phyloP scores from a whole-genome alignment of 2,888 invertebrate genomes.

The Drosophila tanythrix region DNA sequence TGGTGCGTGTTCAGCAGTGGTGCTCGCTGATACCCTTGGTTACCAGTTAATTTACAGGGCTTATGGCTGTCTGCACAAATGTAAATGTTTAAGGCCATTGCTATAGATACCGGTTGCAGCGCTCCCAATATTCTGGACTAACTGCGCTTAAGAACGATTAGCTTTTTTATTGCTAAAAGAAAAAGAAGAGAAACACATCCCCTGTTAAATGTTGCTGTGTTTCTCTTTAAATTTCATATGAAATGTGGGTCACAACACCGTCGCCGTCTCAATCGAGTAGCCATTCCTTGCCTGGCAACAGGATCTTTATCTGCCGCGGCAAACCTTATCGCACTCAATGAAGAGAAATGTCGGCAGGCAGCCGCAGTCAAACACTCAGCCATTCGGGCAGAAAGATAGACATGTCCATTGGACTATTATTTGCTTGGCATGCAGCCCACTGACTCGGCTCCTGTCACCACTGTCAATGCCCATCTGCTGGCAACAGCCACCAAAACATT shows the following conservation, averaged over 20 bases:
- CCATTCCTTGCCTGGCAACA: constrained; percentile 39
- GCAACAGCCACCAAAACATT: constrained; percentile 54
- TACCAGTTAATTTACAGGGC: constrained; percentile 79
- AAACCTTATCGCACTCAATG: constrained; percentile 67
- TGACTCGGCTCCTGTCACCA: constrained; percentile 6
- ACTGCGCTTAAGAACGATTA: constrained; percentile 60
- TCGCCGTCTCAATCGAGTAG: constrained; percentile 49
- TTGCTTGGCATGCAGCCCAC: constrained; percentile 40
- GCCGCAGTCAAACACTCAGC: constrained; percentile 34
- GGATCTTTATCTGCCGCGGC: constrained; percentile 48
- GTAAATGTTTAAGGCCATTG: constrained; percentile 11
- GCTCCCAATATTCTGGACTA: constrained; percentile 5
- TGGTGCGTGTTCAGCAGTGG: constrained; percentile 4
- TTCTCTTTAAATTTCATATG: constrained; percentile 22
- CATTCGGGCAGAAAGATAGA: constrained; percentile 66
- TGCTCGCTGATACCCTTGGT: constrained; percentile 59
- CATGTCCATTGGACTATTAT: constrained; percentile 65
- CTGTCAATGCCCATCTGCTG: constrained; percentile 43
- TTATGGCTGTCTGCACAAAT: constrained; percentile 66
- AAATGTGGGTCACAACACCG: constrained; percentile 51
- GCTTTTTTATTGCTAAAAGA: constrained; percentile 37
- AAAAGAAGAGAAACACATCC: neutral
- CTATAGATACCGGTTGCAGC: constrained; percentile 30
- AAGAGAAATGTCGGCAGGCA: constrained; percentile 58
- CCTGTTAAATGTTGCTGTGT: neutral